phyloP scores from a whole-genome alignment of 1,140 invertebrate species.

The Meloidogyne hapla region DNA sequence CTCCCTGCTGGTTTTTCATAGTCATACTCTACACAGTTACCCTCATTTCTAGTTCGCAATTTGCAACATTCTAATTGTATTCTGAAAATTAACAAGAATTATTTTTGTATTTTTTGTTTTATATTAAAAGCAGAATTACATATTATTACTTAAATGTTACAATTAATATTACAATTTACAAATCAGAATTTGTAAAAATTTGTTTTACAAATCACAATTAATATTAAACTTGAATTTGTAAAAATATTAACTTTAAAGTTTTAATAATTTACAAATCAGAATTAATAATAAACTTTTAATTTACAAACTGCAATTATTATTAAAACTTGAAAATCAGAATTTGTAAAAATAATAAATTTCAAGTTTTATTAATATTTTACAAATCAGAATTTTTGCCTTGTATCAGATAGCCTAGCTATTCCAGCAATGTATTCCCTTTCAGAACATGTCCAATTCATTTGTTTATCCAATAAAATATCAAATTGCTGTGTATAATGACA shows the following conservation, averaged over 20 bases:
- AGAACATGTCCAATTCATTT: conserved; percentile 47
- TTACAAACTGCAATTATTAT: no score
- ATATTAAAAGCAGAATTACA: conserved; percentile 11
- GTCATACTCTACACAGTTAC: conserved; percentile 46
- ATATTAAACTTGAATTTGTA: no score
- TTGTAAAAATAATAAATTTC: no score
- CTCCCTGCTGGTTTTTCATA: conserved; percentile 58
- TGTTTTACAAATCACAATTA: no score
- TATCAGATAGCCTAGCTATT: conserved; percentile 56
- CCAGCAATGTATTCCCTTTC: conserved; percentile 59
- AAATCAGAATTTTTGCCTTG: conserved; percentile 45
- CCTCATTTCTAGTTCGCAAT: conserved; percentile 54
- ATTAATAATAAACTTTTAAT: no score
- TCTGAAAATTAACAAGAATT: conserved; percentile 44
- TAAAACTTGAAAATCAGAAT: conserved; percentile 23
- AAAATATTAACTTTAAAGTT: no score
- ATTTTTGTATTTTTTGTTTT: no score
- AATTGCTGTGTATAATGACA: conserved; percentile 58
- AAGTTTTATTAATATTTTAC: neutral
- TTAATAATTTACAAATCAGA: conserved; percentile 18
- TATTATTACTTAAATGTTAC: no score
- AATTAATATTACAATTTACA: no score
- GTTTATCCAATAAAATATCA: conserved; percentile 56
- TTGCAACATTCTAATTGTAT: conserved; percentile 61
- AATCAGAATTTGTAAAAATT: conserved; percentile 29